Conservation (phyloP, 2,888 invertebrate species). For the Margaritifera margaritifera region DNA sequence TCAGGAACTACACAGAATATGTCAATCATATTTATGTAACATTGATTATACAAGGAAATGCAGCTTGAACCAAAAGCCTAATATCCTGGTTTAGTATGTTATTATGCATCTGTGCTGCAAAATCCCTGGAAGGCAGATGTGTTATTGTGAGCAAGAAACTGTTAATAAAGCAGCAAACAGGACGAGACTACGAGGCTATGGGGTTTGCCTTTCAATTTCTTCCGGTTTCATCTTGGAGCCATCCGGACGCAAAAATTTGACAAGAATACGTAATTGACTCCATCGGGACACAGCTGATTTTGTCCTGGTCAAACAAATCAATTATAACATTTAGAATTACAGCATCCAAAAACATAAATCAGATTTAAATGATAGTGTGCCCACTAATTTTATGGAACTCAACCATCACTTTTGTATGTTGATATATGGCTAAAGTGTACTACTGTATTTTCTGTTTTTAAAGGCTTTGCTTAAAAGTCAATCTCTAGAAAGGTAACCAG, state of each 20-base stretch:
- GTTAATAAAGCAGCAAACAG: no score
- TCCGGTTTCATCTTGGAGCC: slow-evolving; percentile 34
- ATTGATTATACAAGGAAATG: no score
- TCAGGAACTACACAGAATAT: no score
- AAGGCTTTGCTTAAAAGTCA: no score
- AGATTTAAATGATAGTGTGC: not conserved
- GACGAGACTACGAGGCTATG: not conserved
- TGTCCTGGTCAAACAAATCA: slow-evolving; percentile 9
- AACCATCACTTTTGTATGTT: not conserved
- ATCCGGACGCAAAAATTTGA: slow-evolving; percentile 58
- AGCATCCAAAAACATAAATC: slow-evolving; percentile 2
- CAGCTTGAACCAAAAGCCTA: no score
- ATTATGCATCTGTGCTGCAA: no score
- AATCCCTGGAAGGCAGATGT: no score
- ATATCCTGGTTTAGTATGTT: no score
- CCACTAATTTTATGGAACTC: not conserved
- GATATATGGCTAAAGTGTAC: not conserved
- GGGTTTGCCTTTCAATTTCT: slow-evolving; percentile 58
- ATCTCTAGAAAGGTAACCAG: no score
- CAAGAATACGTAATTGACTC: slow-evolving; percentile 57
- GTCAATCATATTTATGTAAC: no score
- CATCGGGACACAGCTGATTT: slow-evolving; percentile 55
- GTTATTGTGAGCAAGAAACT: no score
- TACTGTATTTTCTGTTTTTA: no score
- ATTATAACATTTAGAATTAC: not conserved